Evolutionary conservation across 1,140 invertebrate species (phyloP).

Genomic region (Rhopalosiphum padi): DNA sequence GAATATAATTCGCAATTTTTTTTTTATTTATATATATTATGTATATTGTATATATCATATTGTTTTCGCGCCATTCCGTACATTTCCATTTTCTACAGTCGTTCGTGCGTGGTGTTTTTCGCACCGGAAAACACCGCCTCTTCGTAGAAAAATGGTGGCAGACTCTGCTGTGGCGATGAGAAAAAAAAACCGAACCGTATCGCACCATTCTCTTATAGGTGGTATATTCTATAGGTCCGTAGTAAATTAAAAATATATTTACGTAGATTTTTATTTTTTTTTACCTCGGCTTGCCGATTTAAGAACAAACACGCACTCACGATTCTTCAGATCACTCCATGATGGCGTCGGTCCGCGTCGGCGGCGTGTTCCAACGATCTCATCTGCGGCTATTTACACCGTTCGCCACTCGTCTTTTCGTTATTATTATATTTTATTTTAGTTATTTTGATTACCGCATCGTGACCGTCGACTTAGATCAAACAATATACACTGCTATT

Average conservation of each 20-base stretch:
- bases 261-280: background rate
- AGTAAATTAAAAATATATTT: constrained; percentile 12
- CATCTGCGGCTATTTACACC: background rate
- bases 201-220: background rate
- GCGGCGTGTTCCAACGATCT: background rate
- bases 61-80: constrained; percentile 18
- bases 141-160: background rate
- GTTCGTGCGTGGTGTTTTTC: constrained; percentile 45
- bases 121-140: constrained; percentile 21
- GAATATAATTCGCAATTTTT: constrained; percentile 22
- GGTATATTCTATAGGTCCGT: background rate
- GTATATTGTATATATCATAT: no score
- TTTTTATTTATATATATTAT: background rate
- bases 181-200: constrained; percentile 27
- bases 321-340: background rate
- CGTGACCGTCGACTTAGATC: background rate
- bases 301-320: background rate
- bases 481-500: background rate
- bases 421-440: background rate
- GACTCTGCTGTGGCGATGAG: background rate
- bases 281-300: background rate
- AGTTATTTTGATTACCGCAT: background rate
- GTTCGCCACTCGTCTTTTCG: background rate
- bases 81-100: constrained; percentile 19
- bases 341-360: background rate